phyloP scores from a whole-genome alignment of 2,888 invertebrate genomes.

The Tricholauxania praeusta region DNA sequence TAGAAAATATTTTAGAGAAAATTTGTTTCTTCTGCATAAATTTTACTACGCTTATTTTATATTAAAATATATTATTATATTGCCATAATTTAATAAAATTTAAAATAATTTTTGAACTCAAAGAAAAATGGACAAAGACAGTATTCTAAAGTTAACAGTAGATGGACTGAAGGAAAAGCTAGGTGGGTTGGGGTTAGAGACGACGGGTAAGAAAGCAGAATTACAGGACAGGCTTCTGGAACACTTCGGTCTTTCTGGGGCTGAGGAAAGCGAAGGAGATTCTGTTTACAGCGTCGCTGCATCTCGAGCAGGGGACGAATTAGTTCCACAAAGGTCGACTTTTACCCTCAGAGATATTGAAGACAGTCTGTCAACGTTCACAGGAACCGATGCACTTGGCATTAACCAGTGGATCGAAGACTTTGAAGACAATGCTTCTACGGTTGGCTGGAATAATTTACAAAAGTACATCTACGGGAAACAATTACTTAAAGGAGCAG shows the following conservation, averaged over 20 bases:
- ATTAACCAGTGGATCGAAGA: conserved; percentile 19
- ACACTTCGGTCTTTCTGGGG: conserved; percentile 8
- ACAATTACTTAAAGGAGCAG: conserved; percentile 40
- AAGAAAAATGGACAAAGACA: no score
- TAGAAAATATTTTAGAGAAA: no score
- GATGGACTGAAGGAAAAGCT: not conserved
- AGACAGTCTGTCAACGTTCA: not conserved
- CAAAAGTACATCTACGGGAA: conserved; percentile 42
- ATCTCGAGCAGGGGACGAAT: not conserved
- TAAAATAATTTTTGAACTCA: no score
- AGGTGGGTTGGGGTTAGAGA: not conserved
- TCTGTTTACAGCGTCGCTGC: not conserved
- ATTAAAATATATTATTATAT: no score
- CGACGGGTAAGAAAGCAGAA: not conserved
- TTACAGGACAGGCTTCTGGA: conserved; percentile 9
- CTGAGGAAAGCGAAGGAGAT: not conserved
- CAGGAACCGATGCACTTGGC: not conserved
- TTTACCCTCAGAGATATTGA: conserved; percentile 24
- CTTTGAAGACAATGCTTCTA: conserved; percentile 20
- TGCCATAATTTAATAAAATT: no score
- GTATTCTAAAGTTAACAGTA: no score
- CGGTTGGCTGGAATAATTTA: conserved; percentile 32
- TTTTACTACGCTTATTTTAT: no score
- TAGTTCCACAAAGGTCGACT: not conserved
- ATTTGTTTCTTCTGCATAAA: no score